A percentile compares a stretch with the other conserved stretches of the same genome.
These are phyloP conservation scores for Cyclargus thomasi DNA, from an alignment of 1,140 invertebrate genomes.

Conservation along the genomic window DNA sequence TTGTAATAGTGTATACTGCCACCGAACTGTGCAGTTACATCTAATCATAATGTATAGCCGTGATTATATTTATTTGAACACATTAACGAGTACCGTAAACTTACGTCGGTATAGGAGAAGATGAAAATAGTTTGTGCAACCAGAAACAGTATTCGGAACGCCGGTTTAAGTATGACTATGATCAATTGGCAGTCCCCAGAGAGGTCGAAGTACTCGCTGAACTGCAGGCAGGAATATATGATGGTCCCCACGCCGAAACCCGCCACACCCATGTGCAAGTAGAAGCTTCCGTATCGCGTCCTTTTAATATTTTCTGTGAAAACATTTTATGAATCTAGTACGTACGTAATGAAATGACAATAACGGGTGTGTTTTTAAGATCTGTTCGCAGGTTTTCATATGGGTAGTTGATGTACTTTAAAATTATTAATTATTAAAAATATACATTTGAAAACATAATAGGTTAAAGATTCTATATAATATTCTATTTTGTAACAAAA, in stretches of 20 bases:
- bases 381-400: background rate
- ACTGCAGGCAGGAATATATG: conserved; percentile 81
- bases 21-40: too few species aligned
- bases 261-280: conserved; percentile 79
- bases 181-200: conserved; percentile 75
- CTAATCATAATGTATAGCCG: too few species aligned
- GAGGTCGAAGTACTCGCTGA: conserved; percentile 79
- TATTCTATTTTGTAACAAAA: too few species aligned
- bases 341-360: background rate
- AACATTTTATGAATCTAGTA: conserved; percentile 1
- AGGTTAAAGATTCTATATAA: too few species aligned
- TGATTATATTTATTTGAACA: too few species aligned
- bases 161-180: conserved; percentile 76
- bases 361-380: background rate
- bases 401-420: too few species aligned
- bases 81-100: conserved; percentile 28
- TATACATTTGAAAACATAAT: too few species aligned
- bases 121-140: conserved; percentile 82
- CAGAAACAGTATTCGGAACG: conserved; percentile 77
- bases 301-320: conserved; percentile 47
- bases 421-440: background rate
- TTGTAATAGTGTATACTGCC: too few species aligned
- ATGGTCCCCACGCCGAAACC: conserved; percentile 82
- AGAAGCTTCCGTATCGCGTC: conserved; percentile 76
- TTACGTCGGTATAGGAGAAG: conserved; percentile 80